These are phyloP conservation scores for Coreius guichenoti DNA, from an alignment of 2,797 vertebrate species.

Conservation along the genomic window DNA sequence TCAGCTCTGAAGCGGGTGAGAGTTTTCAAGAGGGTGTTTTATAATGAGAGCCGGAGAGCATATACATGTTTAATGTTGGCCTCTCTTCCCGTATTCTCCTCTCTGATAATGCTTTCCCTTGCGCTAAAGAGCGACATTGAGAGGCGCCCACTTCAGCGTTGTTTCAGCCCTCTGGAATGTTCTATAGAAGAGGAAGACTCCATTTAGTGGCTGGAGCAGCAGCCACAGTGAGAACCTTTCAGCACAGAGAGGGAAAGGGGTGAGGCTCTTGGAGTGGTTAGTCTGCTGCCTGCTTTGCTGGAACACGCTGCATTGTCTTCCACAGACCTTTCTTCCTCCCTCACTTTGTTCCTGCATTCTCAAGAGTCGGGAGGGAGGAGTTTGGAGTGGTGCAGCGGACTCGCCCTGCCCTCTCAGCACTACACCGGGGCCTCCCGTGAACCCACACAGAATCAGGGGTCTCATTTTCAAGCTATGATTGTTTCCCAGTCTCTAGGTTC, in stretches of 20 bases:
- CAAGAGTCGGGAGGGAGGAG: conserved; percentile 32
- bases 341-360: conserved; percentile 36
- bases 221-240: conserved; percentile 52
- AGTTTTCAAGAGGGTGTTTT: conserved; percentile 49
- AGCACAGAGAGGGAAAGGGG: conserved; percentile 37
- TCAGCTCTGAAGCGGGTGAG: conserved; percentile 27
- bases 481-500: conserved; percentile 61
- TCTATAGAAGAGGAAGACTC: conserved; percentile 42
- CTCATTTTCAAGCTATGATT: conserved; percentile 55
- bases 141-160: conserved; percentile 44
- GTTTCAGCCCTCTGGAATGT: conserved; percentile 56
- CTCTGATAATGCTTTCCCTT: conserved; percentile 45
- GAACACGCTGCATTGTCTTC: conserved; percentile 45
- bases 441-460: background rate
- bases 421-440: background rate
- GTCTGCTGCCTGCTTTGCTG: conserved; percentile 39
- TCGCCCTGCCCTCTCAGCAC: conserved; percentile 3
- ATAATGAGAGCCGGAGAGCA: conserved; percentile 53
- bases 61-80: conserved; percentile 53
- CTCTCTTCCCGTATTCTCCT: conserved; percentile 47
- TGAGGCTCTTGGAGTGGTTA: conserved; percentile 38
- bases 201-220: conserved; percentile 47
- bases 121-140: conserved; percentile 50
- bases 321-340: conserved; percentile 39
- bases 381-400: conserved; percentile 27